Evolutionary conservation across 1,140 invertebrate genomes (phyloP), one percentile per base, ranked within the genome.

Genomic region (Drosophila ironensis): DNA sequence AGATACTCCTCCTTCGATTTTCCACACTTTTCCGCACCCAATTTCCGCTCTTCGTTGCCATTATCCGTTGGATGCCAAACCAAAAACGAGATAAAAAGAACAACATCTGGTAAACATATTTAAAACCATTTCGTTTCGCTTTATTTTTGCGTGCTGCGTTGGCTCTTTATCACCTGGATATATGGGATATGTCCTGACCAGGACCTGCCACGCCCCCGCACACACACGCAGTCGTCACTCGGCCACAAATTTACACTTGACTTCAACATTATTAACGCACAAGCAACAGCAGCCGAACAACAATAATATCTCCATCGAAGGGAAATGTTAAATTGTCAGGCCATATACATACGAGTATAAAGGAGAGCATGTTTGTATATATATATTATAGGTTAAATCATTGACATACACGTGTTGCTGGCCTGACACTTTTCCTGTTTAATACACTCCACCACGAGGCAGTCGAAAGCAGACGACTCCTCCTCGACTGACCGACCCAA

Each of bases 191-290:
- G 33, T 37, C 33, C 33, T 14, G 14, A 5, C 20, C 20, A 22
- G 20, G 2, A 22, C 20, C 20, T 2, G 2, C 42, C 56, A 24
- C 14, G 3, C 7, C 52, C 22, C 11, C 20, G 11, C 20, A 8
- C 20, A 17, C 20, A 41, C 60, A 46, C 35, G 14, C 45, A 41
- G 22, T 45, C 51, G 17, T 69, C 66, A 44, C n/a, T 28, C 25
- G 63, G 66, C 66, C 66, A 70, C 66, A 70, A 70, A 40, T 70
- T 70, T 70, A 70, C 66, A 70, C 66, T 70, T 70, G 64, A 70
- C 44, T 70, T 70, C 24, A 53, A 59, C 66, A 60, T 70, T 69
- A 69, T 69, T 70, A 69, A 59, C 66, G 53, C 52, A 11, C 42
- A 69, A 40, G n/a, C 42, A 69, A 40, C 7, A 33, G 11, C 30